Evolutionary conservation across 2,797 vertebrate species (phyloP), one percentile per base, ranked within the genome.

Genomic region (Danio albolineatus): DNA sequence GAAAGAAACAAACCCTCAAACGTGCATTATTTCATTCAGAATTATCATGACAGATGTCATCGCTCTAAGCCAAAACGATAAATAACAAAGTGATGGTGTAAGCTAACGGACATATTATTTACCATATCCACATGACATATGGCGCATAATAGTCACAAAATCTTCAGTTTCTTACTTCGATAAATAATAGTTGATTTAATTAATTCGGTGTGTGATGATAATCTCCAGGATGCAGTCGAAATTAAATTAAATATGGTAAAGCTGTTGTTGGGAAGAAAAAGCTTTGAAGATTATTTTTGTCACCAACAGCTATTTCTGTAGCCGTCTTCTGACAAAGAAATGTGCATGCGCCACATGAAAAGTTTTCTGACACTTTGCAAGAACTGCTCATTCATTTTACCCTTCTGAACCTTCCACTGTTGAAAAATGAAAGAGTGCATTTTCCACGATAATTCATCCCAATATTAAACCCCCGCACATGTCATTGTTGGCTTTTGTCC

Each of bases 401-500:
- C 71, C 44, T 73, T 19, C 44, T 10, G 44, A 77, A 54, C 46
- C 16, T 66, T 80, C 66, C 21, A 36, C 51, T 36, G 10, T 46
- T 44, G 43, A 36, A 71, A 65, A 13, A 78, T 74, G 90, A 93
- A 86, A 92, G 90, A 91, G 89, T 89, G 87, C 57, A 88, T 91
- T 76, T 79, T 84, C 75, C 76, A 65, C 73, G 65, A 60, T 44
- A 69, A 76, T 77, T 79, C 51, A n/a, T 61, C 67, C 85, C 89
- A 87, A 87, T 86, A 88, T 90, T 89, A 85, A 87, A 90, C 87
- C 84, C 78, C 81, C 17, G 48, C 60, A 69, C 4, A 86, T 90
- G 91, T 94, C 78, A 93, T 73, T 90, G 90, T 92, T 93, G 91
- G 92, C 89, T 62, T 76, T 84, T 28, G 91, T 93, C 90, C 90